Evolutionary conservation across 2,797 vertebrate genomes (phyloP).

Genomic region (Synanceia verrucosa): DNA sequence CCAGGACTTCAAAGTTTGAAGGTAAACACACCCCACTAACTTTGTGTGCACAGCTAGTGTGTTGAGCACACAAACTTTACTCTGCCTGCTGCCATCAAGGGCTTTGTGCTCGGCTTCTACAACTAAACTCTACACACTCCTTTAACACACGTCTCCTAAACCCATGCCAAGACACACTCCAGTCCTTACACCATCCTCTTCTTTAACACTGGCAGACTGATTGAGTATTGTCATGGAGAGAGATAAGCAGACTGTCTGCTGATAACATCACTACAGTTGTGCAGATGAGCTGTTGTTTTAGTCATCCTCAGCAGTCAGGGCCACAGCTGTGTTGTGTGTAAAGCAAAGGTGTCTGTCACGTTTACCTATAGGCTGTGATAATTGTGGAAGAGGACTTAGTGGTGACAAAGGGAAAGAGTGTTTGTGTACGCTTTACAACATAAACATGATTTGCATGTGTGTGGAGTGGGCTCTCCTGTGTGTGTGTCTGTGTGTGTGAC

Average conservation of each 20-base stretch:
- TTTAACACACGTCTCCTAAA: background rate
- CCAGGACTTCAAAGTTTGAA: slow-evolving; percentile 12
- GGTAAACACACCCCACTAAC: slow-evolving; percentile 10
- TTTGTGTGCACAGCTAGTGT: background rate
- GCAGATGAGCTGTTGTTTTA: slow-evolving; percentile 4
- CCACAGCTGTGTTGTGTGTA: slow-evolving; percentile 1
- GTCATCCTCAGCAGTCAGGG: background rate
- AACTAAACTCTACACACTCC: background rate
- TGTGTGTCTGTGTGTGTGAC: background rate
- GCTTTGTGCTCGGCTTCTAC: background rate
- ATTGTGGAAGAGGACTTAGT: background rate
- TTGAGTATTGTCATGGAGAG: slow-evolving; percentile 2
- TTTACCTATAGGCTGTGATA: background rate
- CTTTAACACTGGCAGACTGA: background rate
- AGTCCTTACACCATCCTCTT: background rate
- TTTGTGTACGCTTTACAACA: background rate
- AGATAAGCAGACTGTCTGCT: slow-evolving; percentile 17
- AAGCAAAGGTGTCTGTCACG: background rate
- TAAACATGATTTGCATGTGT: slow-evolving; percentile 48
- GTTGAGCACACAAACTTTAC: background rate
- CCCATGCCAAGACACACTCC: background rate
- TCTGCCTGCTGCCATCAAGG: background rate
- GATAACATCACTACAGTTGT: slow-evolving; percentile 34
- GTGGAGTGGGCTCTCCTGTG: background rate
- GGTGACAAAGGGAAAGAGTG: background rate